phyloP scores from a whole-genome alignment of 2,888 invertebrate species.

The Marronus borbonicus region DNA sequence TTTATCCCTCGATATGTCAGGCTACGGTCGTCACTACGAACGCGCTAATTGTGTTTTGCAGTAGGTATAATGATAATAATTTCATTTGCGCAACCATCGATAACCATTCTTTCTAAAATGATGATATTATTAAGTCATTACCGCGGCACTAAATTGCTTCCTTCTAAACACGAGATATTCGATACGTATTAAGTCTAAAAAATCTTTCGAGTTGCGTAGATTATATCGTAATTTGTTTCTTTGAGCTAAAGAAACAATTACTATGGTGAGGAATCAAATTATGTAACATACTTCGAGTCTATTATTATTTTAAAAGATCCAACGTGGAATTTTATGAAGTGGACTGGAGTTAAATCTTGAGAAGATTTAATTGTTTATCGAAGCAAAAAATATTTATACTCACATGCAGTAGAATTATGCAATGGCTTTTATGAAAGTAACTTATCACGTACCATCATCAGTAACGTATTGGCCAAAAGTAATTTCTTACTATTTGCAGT shows the following conservation, averaged over 20 bases:
- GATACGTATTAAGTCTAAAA: not conserved
- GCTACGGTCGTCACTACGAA: not conserved
- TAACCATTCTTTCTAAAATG: constrained; percentile 2
- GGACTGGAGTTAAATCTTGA: no score
- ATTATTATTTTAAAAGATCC: no score
- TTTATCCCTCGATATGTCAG: constrained; percentile 1
- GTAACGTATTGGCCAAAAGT: no score
- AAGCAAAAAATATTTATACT: no score
- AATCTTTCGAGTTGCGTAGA: not conserved
- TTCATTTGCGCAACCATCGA: constrained; percentile 18
- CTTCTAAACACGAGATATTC: not conserved
- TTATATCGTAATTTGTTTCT: not conserved
- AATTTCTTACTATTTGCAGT: no score
- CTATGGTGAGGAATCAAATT: no score
- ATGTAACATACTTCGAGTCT: no score
- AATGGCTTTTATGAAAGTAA: no score
- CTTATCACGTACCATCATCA: no score
- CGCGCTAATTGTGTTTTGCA: constrained; percentile 14
- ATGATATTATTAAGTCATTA: constrained; percentile 25
- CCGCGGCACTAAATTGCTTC: not conserved
- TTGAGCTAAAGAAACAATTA: not conserved
- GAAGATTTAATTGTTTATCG: no score
- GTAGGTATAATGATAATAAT: constrained; percentile 24
- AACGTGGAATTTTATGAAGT: no score
- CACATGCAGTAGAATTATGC: no score